phyloP scores from a whole-genome alignment of 2,113 vertebrate species.

The Callipepla californica region DNA sequence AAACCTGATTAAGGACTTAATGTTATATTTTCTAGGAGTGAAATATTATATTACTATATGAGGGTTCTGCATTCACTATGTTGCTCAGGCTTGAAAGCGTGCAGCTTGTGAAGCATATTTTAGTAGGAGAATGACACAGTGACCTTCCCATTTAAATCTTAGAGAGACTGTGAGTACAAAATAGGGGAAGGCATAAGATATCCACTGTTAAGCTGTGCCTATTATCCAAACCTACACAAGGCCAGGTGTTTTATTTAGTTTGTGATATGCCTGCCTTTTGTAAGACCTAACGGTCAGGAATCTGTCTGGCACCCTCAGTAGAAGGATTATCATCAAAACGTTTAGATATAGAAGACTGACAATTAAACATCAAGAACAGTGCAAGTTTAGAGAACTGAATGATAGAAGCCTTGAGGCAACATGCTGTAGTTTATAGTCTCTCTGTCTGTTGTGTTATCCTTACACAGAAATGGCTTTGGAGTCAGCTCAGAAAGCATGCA shows the following conservation, averaged over 20 bases:
- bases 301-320: not conserved
- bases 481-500: not conserved
- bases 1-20: not conserved
- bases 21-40: not conserved
- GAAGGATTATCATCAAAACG: not conserved
- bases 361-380: not conserved
- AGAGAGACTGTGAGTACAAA: not conserved
- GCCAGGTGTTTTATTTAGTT: not conserved
- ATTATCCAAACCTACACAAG: not conserved
- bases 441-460: not conserved
- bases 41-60: not conserved
- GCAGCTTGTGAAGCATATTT: not conserved
- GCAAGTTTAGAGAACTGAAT: not conserved
- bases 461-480: not conserved
- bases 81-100: not conserved
- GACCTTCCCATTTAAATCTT: not conserved
- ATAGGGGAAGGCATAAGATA: rapidly evolving
- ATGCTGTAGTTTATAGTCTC: too few relatives aligned
- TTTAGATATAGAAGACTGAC: not conserved
- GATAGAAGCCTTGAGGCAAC: not conserved
- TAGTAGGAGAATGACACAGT: not conserved
- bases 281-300: not conserved
- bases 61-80: not conserved
- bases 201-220: not conserved
- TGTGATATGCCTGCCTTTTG: not conserved